phyloP scores from a whole-genome alignment of 2,888 invertebrate genomes.

The Aphodius granarius region DNA sequence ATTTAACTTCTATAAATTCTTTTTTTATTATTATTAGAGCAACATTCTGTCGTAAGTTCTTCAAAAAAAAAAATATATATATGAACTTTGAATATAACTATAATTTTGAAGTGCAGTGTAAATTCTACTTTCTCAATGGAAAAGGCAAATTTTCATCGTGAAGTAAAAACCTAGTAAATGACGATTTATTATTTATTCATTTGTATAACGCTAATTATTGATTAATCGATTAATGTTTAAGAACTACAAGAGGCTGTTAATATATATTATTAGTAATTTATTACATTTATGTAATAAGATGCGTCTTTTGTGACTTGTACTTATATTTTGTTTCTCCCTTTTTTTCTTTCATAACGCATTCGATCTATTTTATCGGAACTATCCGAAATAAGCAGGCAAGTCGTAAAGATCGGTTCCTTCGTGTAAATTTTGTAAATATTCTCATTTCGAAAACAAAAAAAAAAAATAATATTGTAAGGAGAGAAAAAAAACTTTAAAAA shows the following conservation, averaged over 20 bases:
- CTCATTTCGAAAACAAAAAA: not conserved
- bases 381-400: too few relatives aligned
- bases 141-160: not conserved
- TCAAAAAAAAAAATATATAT: too few relatives aligned
- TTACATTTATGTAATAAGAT: slow-evolving; percentile 47
- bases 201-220: slow-evolving; percentile 45
- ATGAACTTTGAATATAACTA: too few relatives aligned
- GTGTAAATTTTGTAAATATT: not conserved
- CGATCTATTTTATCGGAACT: not conserved
- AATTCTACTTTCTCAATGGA: not conserved
- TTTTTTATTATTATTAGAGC: too few relatives aligned
- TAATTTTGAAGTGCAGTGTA: too few relatives aligned
- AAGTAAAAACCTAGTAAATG: not conserved
- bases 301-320: slow-evolving; percentile 48
- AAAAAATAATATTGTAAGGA: slow-evolving; percentile 8
- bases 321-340: slow-evolving; percentile 38
- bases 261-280: slow-evolving; percentile 51
- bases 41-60: too few relatives aligned
- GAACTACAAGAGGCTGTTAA: slow-evolving; percentile 52
- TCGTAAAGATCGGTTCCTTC: not conserved
- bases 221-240: slow-evolving; percentile 44
- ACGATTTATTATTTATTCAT: slow-evolving; percentile 47
- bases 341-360: not conserved
- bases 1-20: too few relatives aligned
- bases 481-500: slow-evolving; percentile 19